Evolutionary conservation across 2,888 invertebrate genomes (phyloP).

Genomic region (Chydorus sphaericus): DNA sequence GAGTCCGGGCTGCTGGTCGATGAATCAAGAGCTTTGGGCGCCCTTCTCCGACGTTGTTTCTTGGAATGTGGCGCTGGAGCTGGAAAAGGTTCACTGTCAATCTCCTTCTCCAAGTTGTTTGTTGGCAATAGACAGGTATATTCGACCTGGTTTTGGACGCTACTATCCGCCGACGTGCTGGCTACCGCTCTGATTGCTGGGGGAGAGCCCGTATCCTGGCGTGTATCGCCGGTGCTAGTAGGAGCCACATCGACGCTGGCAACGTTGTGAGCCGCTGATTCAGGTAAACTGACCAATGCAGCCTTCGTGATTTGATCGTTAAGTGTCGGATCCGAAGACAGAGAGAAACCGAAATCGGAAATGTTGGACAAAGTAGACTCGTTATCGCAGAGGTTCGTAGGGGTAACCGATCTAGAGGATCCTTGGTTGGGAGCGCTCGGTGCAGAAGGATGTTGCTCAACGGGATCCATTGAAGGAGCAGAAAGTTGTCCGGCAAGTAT

Average conservation of each 20-base stretch:
- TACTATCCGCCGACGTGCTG: no score
- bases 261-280: neutral
- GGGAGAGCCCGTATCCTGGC: neutral
- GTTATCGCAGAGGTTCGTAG: neutral
- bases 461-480: no score
- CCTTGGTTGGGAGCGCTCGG: no score
- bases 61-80: conserved; percentile 16
- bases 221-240: neutral
- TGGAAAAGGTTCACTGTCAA: conserved; percentile 19
- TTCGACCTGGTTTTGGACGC: neutral
- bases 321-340: neutral
- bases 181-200: no score
- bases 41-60: conserved; percentile 3
- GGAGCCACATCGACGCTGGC: no score
- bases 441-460: no score
- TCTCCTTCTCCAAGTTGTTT: no score
- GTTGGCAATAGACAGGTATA: no score
- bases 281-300: no score
- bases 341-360: neutral
- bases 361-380: neutral
- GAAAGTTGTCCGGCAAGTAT: no score
- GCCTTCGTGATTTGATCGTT: no score
- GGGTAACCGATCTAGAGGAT: no score
- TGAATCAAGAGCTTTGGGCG: conserved; percentile 37
- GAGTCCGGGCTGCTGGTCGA: conserved; percentile 66